A percentile compares a stretch with the other conserved stretches of the same genome.
Evolutionary conservation across 2,888 invertebrate genomes (phyloP).

Genomic region (Melipona bicolor): DNA sequence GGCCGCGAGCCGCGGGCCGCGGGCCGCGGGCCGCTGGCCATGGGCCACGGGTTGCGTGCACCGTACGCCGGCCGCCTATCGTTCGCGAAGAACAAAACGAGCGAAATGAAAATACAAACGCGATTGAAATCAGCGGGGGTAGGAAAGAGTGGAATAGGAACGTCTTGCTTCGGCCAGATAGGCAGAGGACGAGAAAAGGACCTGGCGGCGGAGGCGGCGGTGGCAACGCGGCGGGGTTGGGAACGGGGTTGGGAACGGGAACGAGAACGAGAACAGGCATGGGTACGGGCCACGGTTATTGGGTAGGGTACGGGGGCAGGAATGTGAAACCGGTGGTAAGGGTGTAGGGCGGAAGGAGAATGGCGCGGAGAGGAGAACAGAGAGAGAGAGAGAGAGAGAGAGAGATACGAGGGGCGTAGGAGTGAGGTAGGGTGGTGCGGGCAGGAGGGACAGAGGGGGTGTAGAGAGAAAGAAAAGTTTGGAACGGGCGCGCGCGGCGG

Average conservation of each 20-base stretch:
- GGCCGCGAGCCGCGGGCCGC: background rate
- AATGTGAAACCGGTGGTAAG: background rate
- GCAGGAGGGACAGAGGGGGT: background rate
- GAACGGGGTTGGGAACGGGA: background rate
- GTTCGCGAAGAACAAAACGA: conserved; percentile 20
- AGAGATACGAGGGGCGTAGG: background rate
- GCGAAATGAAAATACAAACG: conserved; percentile 29
- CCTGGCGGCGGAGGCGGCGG: background rate
- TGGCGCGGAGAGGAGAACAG: background rate
- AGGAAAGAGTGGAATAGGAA: conserved; percentile 19
- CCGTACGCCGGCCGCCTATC: background rate
- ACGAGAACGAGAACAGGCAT: background rate
- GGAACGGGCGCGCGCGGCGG: conserved; percentile 21
- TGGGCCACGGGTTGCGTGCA: no score
- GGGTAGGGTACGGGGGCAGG: conserved; percentile 7
- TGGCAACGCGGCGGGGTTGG: background rate
- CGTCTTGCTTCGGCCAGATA: conserved; percentile 27
- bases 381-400: background rate
- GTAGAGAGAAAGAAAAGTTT: conserved; percentile 57
- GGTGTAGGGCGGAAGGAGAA: background rate
- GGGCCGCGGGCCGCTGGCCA: background rate
- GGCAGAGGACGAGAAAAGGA: background rate
- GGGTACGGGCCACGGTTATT: background rate
- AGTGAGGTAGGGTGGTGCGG: background rate
- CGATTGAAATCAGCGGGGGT: background rate